These are phyloP conservation scores for Notolepis coatsorum DNA, from an alignment of 2,797 vertebrate genomes.

Conservation along the genomic window DNA sequence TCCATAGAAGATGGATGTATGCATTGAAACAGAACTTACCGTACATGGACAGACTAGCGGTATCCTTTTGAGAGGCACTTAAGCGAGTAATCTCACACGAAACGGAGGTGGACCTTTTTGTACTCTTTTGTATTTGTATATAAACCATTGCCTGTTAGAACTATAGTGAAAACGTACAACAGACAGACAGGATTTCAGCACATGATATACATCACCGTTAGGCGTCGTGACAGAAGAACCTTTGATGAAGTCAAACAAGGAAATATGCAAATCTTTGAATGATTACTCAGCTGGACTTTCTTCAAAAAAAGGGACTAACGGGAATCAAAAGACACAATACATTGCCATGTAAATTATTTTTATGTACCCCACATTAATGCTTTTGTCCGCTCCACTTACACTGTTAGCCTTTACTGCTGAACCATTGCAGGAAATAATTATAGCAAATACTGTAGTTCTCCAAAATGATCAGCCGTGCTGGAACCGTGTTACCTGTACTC, in stretches of 20 bases:
- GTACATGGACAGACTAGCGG: constrained; percentile 33
- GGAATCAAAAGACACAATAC: constrained; percentile 45
- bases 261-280: constrained; percentile 77
- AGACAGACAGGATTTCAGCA: constrained; percentile 43
- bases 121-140: constrained; percentile 83
- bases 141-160: constrained; percentile 71
- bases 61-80: constrained; percentile 57
- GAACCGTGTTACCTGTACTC: constrained; percentile 41
- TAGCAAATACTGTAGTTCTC: constrained; percentile 34
- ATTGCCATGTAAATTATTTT: constrained; percentile 62
- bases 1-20: constrained; percentile 62
- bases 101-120: constrained; percentile 71
- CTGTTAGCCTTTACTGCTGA: constrained; percentile 55
- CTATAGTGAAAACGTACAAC: constrained; percentile 51
- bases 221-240: constrained; percentile 47
- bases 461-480: constrained; percentile 45
- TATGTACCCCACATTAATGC: constrained; percentile 54
- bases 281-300: constrained; percentile 45
- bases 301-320: constrained; percentile 45
- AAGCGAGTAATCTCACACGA: constrained; percentile 43
- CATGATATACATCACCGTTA: constrained; percentile 47
- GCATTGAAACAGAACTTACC: constrained; percentile 50
- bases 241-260: constrained; percentile 49
- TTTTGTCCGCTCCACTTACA: constrained; percentile 40
- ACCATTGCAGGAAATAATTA: constrained; percentile 54